Evolutionary conservation across 2,888 invertebrate species (phyloP), one percentile per base, ranked within the genome.

Genomic region (Chrysolina oricalcia): DNA sequence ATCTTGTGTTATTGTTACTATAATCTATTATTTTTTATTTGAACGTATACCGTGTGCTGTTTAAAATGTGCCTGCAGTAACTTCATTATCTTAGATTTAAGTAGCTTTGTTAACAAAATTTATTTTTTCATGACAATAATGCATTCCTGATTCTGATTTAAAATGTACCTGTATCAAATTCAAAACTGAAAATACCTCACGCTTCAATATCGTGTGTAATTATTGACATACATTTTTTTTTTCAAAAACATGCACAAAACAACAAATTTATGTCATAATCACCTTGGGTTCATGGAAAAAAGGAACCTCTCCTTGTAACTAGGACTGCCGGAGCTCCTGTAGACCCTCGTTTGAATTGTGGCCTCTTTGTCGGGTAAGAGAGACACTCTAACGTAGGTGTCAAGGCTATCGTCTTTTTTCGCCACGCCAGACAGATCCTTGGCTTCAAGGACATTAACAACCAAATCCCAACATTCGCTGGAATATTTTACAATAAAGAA

Each of bases 261-360:
- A 65, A 72, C 10, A 15, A 63, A 11, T 23, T 73, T 11, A 21
- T 15, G 15, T 6, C n/a, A 23, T 35, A 53, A 41, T 21, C 53
- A 75, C 75, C 75, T 89, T 53, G 91, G 89, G 77, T 92, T 92
- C 80, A 94, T 88, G 77, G 90, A 89, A 80, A 92, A 95, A 79
- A 93, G 90, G 86, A 95, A 95, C 75, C 94, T 92, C 86, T 96
- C 95, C 84, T 95, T 94, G 87, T 93, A 96, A 75, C 93, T 92
- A 0, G 95, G 95, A 77, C 93, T 93, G 75, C 91, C 91, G 2
- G 93, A 92, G 78, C 92, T 91, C 80, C 92, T 91, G 82, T 94
- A 94, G 62, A 95, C 91, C 89, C 91, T 92, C 41, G 93, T 95
- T 89, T 94, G 93, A 87, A 93, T 91, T 83, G 92, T 92, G 13